Base-by-base conservation (phyloP, 2,888 invertebrate genomes). In the Tipula lateralis region DNA sequence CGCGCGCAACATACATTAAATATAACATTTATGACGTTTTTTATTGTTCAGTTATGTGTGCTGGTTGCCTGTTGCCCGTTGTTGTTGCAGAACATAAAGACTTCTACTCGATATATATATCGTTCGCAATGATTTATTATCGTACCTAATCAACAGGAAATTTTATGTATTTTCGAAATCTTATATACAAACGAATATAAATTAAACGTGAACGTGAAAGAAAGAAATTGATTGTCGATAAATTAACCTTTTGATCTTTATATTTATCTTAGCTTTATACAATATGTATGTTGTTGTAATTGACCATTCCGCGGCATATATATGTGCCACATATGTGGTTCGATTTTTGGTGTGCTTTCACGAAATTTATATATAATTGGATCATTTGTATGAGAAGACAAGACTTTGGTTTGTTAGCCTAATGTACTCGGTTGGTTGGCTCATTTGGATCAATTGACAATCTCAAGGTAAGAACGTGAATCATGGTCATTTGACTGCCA, bases 171-270 rank as follows among this genome's bases (percentile, higher is more conserved):
- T 39, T 66, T 24, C 24, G 16, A 44, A 44, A 44, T 66, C 24
- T 66, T 66, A 9, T 66, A 24, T 9, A 66, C 24, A 50, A 50
- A 7, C 44, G 66, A 39, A 32, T 32, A 32, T 32, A 32, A 32
- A 7, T 32, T 5, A 32, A 32, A n/a, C n/a, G n/a, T 32, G 32
- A 66, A 66, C 24, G 66, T 66, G 66, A 66, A 66, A 24, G 44
- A 50, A 66, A 66, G 66, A 66, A 66, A 66, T 66, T 66, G 66
- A 66, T 66, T 66, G 66, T 66, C 66, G 66, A 66, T 66, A 66
- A 66, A 66, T 66, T 66, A 66, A 66, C 66, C 66, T 66, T 66
- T 66, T 66, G 66, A 66, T 66, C 66, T 66, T 66, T 66, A 12
- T 24, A 66, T 66, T 66, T 66, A 50, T 50, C 50, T 50, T 50